Conservation (phyloP, 2,888 invertebrate genomes). For the Acholoe squamosa region DNA sequence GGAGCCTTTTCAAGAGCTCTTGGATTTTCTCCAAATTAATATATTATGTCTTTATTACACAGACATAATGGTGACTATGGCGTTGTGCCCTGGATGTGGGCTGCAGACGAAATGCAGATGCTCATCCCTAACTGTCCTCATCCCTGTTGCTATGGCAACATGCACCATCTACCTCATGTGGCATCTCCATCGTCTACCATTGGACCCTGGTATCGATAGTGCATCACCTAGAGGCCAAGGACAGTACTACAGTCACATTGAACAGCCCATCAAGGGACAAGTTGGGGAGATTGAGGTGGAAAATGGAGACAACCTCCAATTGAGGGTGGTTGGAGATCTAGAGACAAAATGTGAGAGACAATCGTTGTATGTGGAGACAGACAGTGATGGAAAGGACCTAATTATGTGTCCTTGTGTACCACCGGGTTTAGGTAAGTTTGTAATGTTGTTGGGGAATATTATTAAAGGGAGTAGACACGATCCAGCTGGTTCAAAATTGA, state of each 20-base stretch:
- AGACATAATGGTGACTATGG: not conserved
- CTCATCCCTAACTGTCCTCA: not conserved
- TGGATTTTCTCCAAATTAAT: too few relatives aligned
- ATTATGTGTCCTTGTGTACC: conserved; percentile 40
- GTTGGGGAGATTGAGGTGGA: not conserved
- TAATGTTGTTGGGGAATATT: not conserved
- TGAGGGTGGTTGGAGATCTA: not conserved
- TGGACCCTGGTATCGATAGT: not conserved
- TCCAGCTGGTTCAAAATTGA: too few relatives aligned
- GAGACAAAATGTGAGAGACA: conserved; percentile 5
- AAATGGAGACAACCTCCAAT: not conserved
- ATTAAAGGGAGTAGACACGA: too few relatives aligned
- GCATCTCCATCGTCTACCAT: not conserved
- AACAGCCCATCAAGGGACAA: not conserved
- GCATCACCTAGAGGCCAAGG: not conserved
- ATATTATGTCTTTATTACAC: too few relatives aligned
- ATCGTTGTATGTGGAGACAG: not conserved
- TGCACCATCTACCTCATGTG: not conserved
- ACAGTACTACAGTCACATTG: not conserved
- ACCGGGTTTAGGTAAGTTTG: conserved; percentile 31
- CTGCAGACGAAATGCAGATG: not conserved
- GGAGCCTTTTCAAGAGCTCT: too few relatives aligned
- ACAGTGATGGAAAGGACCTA: not conserved
- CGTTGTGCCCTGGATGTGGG: not conserved
- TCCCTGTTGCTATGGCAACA: not conserved